Evolutionary conservation across 1,140 invertebrate genomes (phyloP), one percentile per base, ranked within the genome.

Genomic region (Calephelis nemesis): DNA sequence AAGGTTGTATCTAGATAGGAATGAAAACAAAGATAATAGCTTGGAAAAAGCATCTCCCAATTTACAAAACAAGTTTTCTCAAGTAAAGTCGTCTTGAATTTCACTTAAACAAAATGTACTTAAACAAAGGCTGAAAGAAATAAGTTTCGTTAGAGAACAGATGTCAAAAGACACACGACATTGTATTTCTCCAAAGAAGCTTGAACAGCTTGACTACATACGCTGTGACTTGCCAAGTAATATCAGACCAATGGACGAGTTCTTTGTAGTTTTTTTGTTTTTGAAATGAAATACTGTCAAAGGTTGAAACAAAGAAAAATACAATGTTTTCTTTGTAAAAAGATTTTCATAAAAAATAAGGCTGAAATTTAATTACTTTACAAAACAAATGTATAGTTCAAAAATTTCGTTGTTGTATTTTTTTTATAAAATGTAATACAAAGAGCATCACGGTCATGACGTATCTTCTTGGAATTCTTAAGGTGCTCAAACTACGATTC

Each of bases 91-190:
- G 7, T 54, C 13, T 54, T 54, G 7, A 15, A 54, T 54, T 54
- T 19, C 15, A 19, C 15, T 60, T 10, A 60, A 60, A 60, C 39
- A 54, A 12, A 60, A 54, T 47, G 47, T 42, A 54, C 39, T 15
- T 54, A 58, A 19, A 67, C 19, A 67, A 58, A 47, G 15, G 45
- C 13, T 45, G 50, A 52, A 67, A 60, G 42, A 47, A 66, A 65
- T 70, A 70, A 74, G 65, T 74, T 74, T 70, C 65, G 69, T 67
- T 70, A 48, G 66, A 58, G 66, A 74, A 70, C 72, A 70, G 65
- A 74, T 74, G 72, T 74, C 72, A 74, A 74, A 74, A 74, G 72
- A 63, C 72, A 74, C 68, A 65, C 62, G 69, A 74, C 72, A 74
- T 74, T 70, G 68, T 74, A 70, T 73, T 67, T 54, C 65, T 68